Evolutionary conservation across 2,888 invertebrate species (phyloP), one percentile per base, ranked within the genome.

Genomic region (Lepidocyrtoides sp.): DNA sequence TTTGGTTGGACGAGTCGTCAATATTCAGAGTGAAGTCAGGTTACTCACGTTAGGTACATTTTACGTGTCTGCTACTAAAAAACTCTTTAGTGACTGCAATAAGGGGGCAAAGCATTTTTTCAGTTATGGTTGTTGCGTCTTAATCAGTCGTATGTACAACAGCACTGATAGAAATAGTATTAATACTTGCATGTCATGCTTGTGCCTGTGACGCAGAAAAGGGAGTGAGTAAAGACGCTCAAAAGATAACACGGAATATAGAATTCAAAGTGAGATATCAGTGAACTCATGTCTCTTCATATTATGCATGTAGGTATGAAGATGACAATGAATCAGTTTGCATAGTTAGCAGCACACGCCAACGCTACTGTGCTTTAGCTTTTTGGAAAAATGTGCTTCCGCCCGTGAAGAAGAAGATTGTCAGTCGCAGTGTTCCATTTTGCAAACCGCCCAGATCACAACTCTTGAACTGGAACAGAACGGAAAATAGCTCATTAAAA

Each of bases 41-140:
- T 63, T 29, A 63, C 14, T 63, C 63, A 10, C 3, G 26, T 66
- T 66, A 66, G 4, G 12, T n/a, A 66, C 3, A n/a, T 29, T 66
- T 66, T 66, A 12, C 29, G 54, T 57, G 54, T 57, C 20, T 66
- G 29, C 29, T 29, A 32, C 32, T 66, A 1, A 29, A 17, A 29
- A 26, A 29, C 26, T 29, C 20, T 69, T 17, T 36, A 2, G 36
- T 41, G 20, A n/a, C n/a, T n/a, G n/a, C 69, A 32, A 69, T n/a
- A 69, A 36, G 36, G 69, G 69, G 36, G 32, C 32, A 69, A 36
- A 32, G 54, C 17, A 41, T 20, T 32, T 69, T 41, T 69, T 69
- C n/a, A 4, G 69, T 69, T 36, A 14, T 17, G 69, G 36, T 69
- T 69, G 44, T 44, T 75, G 75, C 75, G 44, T 75, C 75, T 75